Evolutionary conservation across 2,113 vertebrate species (phyloP).

Genomic region (Heterotis niloticus): DNA sequence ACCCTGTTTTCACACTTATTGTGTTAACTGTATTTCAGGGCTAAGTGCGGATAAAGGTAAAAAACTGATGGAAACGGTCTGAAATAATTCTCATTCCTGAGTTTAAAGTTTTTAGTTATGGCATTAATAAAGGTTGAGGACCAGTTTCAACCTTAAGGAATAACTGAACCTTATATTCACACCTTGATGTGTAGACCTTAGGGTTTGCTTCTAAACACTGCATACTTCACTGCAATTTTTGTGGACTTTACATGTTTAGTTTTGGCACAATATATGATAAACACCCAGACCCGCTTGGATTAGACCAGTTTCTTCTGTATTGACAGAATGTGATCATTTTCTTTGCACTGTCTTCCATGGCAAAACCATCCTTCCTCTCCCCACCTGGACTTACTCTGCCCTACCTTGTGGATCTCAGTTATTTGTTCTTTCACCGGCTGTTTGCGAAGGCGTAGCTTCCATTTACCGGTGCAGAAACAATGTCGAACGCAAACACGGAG

Average conservation of each 20-base stretch:
- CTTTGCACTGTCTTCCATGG: conserved; percentile 5
- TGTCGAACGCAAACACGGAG: conserved; percentile 22
- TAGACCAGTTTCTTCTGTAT: neutral
- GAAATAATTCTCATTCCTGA: too few species aligned
- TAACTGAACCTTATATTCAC: too few species aligned
- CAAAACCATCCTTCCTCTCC: neutral
- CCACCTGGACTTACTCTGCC: conserved; percentile 46
- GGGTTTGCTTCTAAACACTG: too few species aligned
- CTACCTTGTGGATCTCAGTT: conserved; percentile 36
- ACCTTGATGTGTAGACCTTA: too few species aligned
- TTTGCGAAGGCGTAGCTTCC: conserved; percentile 20
- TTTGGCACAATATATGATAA: neutral
- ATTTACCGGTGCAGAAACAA: conserved; percentile 6
- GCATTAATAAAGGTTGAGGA: too few species aligned
- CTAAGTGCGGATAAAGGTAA: too few species aligned
- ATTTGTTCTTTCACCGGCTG: conserved; percentile 52
- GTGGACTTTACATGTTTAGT: too few species aligned
- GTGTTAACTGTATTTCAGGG: too few species aligned
- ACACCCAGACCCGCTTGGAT: neutral
- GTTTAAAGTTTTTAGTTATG: too few species aligned
- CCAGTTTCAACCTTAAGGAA: too few species aligned
- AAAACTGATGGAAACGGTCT: too few species aligned
- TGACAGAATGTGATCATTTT: neutral
- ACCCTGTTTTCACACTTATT: neutral
- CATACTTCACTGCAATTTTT: too few species aligned